Conservation (phyloP, 1,140 invertebrate species). For the Lepidostoma basale region DNA sequence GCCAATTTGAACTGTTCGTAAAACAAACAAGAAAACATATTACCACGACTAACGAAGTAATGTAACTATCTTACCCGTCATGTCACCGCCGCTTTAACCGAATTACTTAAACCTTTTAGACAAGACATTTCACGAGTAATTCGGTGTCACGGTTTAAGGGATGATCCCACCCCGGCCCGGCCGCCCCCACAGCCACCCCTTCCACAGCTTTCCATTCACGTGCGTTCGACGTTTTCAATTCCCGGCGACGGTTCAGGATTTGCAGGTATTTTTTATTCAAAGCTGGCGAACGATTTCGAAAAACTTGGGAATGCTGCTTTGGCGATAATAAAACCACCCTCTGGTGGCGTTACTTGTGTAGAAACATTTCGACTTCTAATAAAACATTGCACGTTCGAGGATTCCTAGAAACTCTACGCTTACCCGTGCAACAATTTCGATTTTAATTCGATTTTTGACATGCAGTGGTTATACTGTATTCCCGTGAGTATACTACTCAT, state of each 20-base stretch:
- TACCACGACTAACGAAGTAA: slow-evolving; percentile 9
- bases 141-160: slow-evolving; percentile 45
- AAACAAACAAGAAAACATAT: slow-evolving; percentile 12
- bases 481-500: too few relatives aligned
- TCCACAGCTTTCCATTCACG: slow-evolving; percentile 40
- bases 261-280: slow-evolving; percentile 41
- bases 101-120: slow-evolving; percentile 33
- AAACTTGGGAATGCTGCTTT: slow-evolving; percentile 7
- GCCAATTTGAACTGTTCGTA: neutral
- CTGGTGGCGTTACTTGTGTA: too few relatives aligned
- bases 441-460: too few relatives aligned
- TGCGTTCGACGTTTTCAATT: slow-evolving; percentile 45
- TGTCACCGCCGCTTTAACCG: slow-evolving; percentile 23
- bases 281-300: slow-evolving; percentile 14
- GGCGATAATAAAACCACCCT: slow-evolving; percentile 8
- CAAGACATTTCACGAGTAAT: slow-evolving; percentile 43
- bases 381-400: too few relatives aligned
- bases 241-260: slow-evolving; percentile 43
- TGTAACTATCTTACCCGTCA: slow-evolving; percentile 1
- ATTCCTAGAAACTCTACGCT: too few relatives aligned
- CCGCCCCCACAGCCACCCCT: neutral
- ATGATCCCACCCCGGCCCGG: slow-evolving; percentile 34
- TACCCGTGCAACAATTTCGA: too few relatives aligned
- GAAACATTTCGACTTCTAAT: too few relatives aligned
- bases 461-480: too few relatives aligned